phyloP scores from a whole-genome alignment of 2,113 vertebrate species.

The Tupaia chinensis region DNA sequence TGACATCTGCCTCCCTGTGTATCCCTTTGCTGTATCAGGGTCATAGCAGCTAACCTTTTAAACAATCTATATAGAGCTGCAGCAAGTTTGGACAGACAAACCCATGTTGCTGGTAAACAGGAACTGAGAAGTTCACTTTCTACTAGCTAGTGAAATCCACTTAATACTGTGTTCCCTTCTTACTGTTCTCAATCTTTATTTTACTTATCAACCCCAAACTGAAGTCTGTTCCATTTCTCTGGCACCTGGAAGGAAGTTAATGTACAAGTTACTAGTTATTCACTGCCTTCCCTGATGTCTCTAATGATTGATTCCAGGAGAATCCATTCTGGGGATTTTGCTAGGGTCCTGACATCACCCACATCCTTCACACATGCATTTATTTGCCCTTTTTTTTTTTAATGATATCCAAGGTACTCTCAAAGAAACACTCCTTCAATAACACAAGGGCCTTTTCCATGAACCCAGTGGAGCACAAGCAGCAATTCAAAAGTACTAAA shows the following conservation, averaged over 20 bases:
- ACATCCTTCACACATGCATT: background rate
- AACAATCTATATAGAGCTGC: constrained; percentile 11
- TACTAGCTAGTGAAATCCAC: background rate
- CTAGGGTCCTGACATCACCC: background rate
- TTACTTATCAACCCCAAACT: constrained; percentile 19
- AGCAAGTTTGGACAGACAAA: constrained; percentile 16
- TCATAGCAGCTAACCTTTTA: constrained; percentile 54
- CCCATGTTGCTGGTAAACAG: background rate
- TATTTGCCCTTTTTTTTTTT: constrained; percentile 23
- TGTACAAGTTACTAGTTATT: background rate
- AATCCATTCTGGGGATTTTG: constrained; percentile 21
- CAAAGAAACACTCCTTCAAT: constrained; percentile 2
- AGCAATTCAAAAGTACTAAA: background rate
- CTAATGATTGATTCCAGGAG: constrained; percentile 13
- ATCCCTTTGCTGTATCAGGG: constrained; percentile 11
- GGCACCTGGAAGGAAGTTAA: background rate
- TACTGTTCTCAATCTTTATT: background rate
- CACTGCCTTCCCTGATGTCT: background rate
- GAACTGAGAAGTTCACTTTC: constrained; percentile 31
- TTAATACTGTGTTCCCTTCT: constrained; percentile 2
- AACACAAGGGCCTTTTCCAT: background rate
- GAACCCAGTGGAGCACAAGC: background rate
- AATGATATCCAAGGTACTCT: background rate
- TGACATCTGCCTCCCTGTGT: background rate
- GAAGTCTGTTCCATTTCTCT: background rate